A percentile compares a stretch with the other conserved stretches of the same genome.
Evolutionary conservation across 2,113 vertebrate genomes (phyloP).

Genomic region (Aegotheles bennettii): DNA sequence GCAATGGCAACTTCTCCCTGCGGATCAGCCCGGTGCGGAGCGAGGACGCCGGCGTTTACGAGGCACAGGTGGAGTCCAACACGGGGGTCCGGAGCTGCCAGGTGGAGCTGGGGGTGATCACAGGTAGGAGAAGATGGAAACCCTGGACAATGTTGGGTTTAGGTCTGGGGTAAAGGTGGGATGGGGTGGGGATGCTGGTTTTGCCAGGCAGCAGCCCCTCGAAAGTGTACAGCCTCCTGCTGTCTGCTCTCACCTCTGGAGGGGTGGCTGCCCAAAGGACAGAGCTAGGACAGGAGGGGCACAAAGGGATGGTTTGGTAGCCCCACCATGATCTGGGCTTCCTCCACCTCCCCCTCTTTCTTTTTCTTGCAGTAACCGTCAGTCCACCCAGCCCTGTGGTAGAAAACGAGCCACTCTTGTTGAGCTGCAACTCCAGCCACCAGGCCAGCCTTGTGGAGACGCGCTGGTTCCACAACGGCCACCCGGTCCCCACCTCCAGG

Average conservation of each 20-base stretch:
- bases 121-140: conserved; percentile 41
- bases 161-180: fast-evolving
- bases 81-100: not conserved
- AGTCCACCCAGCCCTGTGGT: conserved; percentile 21
- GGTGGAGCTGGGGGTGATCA: conserved; percentile 35
- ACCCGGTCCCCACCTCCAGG: not conserved
- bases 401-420: not conserved
- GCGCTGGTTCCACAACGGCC: conserved; percentile 40
- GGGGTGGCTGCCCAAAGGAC: not conserved
- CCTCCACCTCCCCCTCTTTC: fast-evolving
- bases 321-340: not conserved
- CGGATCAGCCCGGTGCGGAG: not conserved
- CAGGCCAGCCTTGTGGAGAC: conserved; percentile 47
- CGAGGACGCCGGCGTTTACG: not conserved
- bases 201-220: not conserved
- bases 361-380: conserved; percentile 52
- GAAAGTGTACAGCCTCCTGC: not conserved
- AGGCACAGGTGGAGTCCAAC: not conserved
- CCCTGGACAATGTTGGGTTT: not conserved
- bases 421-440: conserved; percentile 73
- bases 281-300: not conserved
- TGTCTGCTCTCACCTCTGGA: not conserved
- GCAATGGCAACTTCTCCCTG: conserved; percentile 41
- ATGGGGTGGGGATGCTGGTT: fast-evolving
- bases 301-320: not conserved